These are phyloP conservation scores for Charanyca ferruginea DNA, from an alignment of 2,888 invertebrate species.

Conservation along the genomic window DNA sequence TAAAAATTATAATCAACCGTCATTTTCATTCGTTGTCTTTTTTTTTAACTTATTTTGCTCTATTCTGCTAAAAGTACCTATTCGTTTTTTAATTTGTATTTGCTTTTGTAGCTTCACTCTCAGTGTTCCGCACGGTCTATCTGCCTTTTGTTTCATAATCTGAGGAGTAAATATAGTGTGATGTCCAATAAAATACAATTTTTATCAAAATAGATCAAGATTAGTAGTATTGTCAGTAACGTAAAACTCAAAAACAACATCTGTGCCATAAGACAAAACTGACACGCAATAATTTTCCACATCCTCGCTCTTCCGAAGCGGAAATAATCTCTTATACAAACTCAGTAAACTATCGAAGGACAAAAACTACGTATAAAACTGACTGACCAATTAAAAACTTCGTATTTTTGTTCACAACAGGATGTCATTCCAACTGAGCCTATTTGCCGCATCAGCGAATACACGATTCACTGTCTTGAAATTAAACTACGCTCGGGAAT, in stretches of 20 bases:
- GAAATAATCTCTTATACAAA: not conserved
- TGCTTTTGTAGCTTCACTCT: no score
- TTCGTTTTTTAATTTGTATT: no score
- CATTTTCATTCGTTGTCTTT: no score
- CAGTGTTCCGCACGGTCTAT: no score
- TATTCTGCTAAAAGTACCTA: no score
- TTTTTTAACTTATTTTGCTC: no score
- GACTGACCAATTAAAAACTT: slow-evolving; percentile 58
- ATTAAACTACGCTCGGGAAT: slow-evolving; percentile 70
- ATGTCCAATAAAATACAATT: no score
- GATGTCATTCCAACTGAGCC: slow-evolving; percentile 61
- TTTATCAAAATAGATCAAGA: no score
- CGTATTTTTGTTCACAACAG: slow-evolving; percentile 63
- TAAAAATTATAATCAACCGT: no score
- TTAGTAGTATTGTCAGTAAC: no score
- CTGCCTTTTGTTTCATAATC: no score
- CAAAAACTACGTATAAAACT: slow-evolving; percentile 39
- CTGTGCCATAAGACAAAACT: not conserved
- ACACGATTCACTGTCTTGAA: slow-evolving; percentile 69
- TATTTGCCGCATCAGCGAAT: slow-evolving; percentile 71
- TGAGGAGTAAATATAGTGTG: no score
- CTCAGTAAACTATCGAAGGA: slow-evolving; percentile 26
- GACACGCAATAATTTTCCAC: slow-evolving; percentile 4
- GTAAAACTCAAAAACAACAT: not conserved
- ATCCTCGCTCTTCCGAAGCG: not conserved